Evolutionary conservation across 2,113 vertebrate genomes (phyloP).

Genomic region (Odobenus rosmarus): DNA sequence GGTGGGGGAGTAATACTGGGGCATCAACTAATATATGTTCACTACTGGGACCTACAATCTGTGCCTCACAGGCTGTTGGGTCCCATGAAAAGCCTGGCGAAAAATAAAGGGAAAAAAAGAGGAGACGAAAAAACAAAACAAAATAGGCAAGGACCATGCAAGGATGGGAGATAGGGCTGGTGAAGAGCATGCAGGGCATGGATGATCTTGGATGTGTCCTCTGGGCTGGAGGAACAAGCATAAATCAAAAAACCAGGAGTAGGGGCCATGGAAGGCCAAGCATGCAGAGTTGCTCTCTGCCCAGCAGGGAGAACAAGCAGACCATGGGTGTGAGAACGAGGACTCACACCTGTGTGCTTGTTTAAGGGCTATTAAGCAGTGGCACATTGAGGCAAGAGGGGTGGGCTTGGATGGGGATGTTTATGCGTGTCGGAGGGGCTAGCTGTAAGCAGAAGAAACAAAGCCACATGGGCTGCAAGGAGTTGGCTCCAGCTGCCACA

Average conservation of each 20-base stretch:
- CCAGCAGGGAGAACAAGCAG: not conserved
- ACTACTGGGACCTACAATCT: not conserved
- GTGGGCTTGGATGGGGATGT: not conserved
- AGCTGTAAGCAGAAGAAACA: not conserved
- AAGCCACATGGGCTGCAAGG: not conserved
- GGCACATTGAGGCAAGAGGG: not conserved
- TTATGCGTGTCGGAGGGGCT: not conserved
- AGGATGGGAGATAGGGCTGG: not conserved
- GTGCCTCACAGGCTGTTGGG: not conserved
- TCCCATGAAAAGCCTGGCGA: not conserved
- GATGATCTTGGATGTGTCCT: not conserved
- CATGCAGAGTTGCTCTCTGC: rapidly evolving
- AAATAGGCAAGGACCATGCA: not conserved
- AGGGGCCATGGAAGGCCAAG: not conserved
- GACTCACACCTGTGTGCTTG: not conserved
- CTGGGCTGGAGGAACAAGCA: not conserved
- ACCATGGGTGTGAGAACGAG: not conserved
- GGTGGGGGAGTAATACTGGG: no score
- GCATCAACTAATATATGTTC: not conserved
- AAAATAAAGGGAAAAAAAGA: not conserved
- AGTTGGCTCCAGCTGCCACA: not conserved
- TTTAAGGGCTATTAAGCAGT: not conserved
- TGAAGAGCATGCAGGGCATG: not conserved
- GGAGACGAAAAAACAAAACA: no score
- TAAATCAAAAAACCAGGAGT: not conserved